phyloP scores from a whole-genome alignment of 2,888 invertebrate species.

The Mythimna impura region DNA sequence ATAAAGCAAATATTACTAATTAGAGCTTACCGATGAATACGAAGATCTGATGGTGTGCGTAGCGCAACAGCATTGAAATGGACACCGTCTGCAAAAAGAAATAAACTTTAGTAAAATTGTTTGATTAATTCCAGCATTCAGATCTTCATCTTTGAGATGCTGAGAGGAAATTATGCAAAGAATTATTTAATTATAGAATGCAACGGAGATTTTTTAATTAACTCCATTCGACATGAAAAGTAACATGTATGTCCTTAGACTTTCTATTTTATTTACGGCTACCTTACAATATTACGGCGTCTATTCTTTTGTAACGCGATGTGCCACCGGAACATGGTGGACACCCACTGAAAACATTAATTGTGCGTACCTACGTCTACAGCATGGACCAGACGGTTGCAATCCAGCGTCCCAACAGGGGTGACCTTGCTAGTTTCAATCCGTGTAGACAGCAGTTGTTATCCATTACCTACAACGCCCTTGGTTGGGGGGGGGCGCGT shows the following conservation, averaged over 20 bases:
- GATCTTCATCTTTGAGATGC: not conserved
- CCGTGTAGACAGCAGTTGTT: too few species aligned
- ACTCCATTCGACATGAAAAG: not conserved
- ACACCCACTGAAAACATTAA: too few species aligned
- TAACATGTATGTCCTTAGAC: not conserved
- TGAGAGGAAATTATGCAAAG: slow-evolving; percentile 4
- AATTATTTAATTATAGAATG: not conserved
- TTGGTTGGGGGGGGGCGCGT: too few species aligned
- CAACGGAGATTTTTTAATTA: slow-evolving; percentile 1
- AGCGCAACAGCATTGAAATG: slow-evolving; percentile 98
- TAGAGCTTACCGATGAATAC: slow-evolving; percentile 97
- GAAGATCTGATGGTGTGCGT: slow-evolving; percentile 99
- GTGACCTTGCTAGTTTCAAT: too few species aligned
- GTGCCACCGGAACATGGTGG: too few species aligned
- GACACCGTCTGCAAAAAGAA: slow-evolving; percentile 97
- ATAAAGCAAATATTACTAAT: slow-evolving; percentile 46
- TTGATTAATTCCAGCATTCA: slow-evolving; percentile 14
- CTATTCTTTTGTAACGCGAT: too few species aligned
- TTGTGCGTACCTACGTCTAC: too few species aligned
- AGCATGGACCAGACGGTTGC: too few species aligned
- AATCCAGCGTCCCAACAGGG: too few species aligned
- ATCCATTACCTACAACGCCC: too few species aligned
- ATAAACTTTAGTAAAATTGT: slow-evolving; percentile 15
- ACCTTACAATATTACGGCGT: too few species aligned
- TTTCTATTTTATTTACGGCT: not conserved